Evolutionary conservation across 2,797 vertebrate species (phyloP).

Genomic region (Zalophus californianus): DNA sequence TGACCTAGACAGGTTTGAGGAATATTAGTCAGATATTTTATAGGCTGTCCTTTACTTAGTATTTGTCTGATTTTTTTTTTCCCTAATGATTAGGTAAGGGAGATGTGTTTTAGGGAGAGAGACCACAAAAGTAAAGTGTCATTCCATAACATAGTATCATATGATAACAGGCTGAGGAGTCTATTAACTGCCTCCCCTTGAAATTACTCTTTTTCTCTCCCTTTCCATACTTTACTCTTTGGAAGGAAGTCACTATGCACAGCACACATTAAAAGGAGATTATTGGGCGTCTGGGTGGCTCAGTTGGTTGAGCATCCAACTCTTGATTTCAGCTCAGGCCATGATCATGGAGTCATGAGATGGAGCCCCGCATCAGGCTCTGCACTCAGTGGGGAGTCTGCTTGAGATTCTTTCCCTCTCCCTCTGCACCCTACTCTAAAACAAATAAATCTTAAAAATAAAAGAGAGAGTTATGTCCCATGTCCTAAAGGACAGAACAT

Average conservation of each 20-base stretch:
- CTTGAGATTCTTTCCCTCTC: neutral
- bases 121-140: neutral
- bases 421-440: neutral
- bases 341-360: neutral
- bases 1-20: neutral
- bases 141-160: neutral
- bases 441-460: neutral
- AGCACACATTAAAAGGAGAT: neutral
- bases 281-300: neutral
- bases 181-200: neutral
- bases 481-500: neutral
- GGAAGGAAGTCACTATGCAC: neutral
- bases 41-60: neutral
- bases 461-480: neutral
- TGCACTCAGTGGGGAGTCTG: neutral
- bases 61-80: neutral
- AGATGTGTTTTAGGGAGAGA: neutral
- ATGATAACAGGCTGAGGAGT: neutral
- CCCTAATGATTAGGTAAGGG: neutral
- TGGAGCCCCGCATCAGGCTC: neutral
- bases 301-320: neutral
- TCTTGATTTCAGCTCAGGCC: neutral
- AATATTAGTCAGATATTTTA: neutral
- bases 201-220: neutral
- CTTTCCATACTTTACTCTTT: neutral